Conservation (phyloP, 2,113 vertebrate species). For the Hippolais icterina region DNA sequence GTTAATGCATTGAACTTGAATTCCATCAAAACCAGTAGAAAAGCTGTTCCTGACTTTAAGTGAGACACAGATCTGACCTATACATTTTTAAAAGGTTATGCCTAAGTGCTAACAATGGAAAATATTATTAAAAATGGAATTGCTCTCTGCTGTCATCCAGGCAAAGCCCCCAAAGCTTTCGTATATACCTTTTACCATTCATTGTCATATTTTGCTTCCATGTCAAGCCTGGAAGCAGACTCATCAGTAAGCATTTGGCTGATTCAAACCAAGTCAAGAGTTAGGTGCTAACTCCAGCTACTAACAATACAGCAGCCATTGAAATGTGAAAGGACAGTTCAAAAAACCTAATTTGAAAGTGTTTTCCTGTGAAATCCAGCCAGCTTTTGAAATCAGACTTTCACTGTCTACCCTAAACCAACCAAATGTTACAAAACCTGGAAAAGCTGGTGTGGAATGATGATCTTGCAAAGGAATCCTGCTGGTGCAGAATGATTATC, state of each 20-base stretch:
- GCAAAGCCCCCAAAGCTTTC: background rate
- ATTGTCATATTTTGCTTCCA: background rate
- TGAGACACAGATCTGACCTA: background rate
- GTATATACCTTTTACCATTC: background rate
- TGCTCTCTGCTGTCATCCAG: background rate
- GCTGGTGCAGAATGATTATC: background rate
- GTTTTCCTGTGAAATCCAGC: background rate
- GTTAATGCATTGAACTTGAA: background rate
- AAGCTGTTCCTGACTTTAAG: background rate
- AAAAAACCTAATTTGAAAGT: background rate
- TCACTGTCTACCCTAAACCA: background rate
- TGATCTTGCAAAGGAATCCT: background rate
- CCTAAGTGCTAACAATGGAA: background rate
- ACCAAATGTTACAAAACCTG: background rate
- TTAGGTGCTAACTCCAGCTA: background rate
- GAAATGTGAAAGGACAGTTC: background rate
- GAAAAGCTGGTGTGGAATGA: background rate
- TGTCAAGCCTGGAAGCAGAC: background rate
- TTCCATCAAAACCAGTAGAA: background rate
- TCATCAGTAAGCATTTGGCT: background rate
- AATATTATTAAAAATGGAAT: background rate
- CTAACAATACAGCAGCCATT: background rate
- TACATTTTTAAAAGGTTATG: background rate
- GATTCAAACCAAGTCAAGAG: background rate
- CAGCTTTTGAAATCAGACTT: constrained; percentile 5